Evolutionary conservation across 2,797 vertebrate genomes (phyloP).

Genomic region (Cynopterus sphinx): DNA sequence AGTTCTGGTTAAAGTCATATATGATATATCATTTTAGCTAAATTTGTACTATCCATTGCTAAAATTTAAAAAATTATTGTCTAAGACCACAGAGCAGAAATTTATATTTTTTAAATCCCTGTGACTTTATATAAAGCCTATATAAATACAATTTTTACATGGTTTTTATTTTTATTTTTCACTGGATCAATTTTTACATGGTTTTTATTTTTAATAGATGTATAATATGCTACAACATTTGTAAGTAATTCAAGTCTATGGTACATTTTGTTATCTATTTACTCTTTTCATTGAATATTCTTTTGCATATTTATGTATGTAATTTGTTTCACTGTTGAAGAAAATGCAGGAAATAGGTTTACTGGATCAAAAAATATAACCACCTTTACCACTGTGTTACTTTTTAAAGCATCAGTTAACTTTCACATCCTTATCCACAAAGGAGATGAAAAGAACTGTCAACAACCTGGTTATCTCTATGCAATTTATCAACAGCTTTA

Average conservation of each 20-base stretch:
- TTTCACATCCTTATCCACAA: background rate
- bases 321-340: background rate
- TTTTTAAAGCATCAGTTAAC: background rate
- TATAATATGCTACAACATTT: background rate
- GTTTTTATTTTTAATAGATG: background rate
- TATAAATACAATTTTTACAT: background rate
- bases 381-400: background rate
- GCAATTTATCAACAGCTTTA: background rate
- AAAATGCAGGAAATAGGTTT: background rate
- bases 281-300: background rate
- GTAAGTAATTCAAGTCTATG: background rate
- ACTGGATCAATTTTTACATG: background rate
- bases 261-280: background rate
- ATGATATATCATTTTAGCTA: background rate
- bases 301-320: background rate
- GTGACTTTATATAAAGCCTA: background rate
- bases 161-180: constrained; percentile 10
- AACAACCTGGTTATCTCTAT: background rate
- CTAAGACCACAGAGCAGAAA: background rate
- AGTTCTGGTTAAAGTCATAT: background rate
- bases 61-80: background rate
- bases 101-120: background rate
- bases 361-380: background rate
- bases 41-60: background rate
- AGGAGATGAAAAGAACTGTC: background rate